Evolutionary conservation across 30 jellyfish, hydroid and myxozoan species (phyloP).

Genomic region (Hydractinia echinata): DNA sequence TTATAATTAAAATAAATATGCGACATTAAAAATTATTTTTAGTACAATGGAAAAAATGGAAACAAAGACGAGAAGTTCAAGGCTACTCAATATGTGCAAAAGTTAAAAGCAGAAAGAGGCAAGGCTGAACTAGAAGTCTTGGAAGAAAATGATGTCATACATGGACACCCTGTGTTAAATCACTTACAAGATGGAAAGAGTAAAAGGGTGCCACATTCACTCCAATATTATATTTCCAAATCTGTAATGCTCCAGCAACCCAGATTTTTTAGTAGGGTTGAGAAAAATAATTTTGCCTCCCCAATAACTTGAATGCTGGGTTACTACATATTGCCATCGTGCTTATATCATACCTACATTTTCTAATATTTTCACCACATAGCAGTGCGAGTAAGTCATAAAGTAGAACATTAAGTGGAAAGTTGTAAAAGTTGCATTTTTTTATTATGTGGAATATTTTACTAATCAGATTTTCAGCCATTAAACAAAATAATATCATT

Average conservation of each 20-base stretch:
- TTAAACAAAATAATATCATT: too few species aligned
- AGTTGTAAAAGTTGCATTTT: too few species aligned
- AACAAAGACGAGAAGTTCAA: slow-evolving; percentile 85
- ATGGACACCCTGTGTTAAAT: slow-evolving; percentile 47
- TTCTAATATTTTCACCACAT: too few species aligned
- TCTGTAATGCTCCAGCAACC: not conserved
- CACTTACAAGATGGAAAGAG: slow-evolving; percentile 60
- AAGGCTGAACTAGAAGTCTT: slow-evolving; percentile 52
- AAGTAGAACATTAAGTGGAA: too few species aligned
- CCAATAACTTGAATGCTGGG: too few species aligned
- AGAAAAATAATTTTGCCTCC: too few species aligned
- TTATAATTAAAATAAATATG: too few species aligned
- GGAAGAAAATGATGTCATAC: slow-evolving; percentile 52
- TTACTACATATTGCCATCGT: too few species aligned
- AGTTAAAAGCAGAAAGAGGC: slow-evolving; percentile 76
- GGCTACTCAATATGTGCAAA: slow-evolving; percentile 84
- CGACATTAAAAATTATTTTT: not conserved
- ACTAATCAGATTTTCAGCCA: too few species aligned
- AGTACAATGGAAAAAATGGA: slow-evolving; percentile 76
- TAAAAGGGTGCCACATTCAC: slow-evolving; percentile 36
- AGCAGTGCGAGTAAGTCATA: too few species aligned
- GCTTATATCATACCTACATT: too few species aligned
- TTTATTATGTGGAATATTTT: too few species aligned
- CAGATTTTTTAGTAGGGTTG: not conserved
- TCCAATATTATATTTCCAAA: not conserved